Base-by-base conservation (phyloP, 2,888 invertebrate species). In the Entomobrya proxima region DNA sequence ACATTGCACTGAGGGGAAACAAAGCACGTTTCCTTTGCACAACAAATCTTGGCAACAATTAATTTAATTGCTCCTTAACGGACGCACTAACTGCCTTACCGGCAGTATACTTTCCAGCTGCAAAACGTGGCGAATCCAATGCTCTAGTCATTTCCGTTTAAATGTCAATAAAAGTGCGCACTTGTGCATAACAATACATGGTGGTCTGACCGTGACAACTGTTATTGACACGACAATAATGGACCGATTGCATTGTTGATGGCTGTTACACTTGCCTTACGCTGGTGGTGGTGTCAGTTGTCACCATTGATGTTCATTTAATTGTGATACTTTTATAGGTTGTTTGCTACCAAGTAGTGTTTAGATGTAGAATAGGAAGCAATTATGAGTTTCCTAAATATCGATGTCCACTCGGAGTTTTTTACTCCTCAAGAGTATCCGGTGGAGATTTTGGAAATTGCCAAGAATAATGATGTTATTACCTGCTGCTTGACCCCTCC, bases 391-490 rank as follows among this genome's bases (percentile, higher is more conserved):
- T 89, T 89, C 77, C 79, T 88, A 24, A 88, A 89, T 67, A 88
- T 90, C 74, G 90, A 90, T 69, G 90, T 90, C 6, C 89, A 89
- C 75, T 88, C 90, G 30, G 89, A 90, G 35, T 90, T 90, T 64
- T 90, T 90, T 72, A 90, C 90, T 9, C 90, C 90, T 11, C 90
- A 89, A 80, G 90, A 90, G 69, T 90, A 88, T 69, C 89, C 90
- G 9, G 90, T 90, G 52, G 90, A 90, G 74, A 89, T 90, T 75
- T 83, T 90, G 67, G 89, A 90, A 78, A 87, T 88, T 37, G 86
- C 89, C 1, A 89, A 89, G 52, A 82, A 80, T n/a, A 78, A 89
- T 32, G 90, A 90, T 82, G 88, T 90, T 2, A 87, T 90, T 50
- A 84, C 89, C 9, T 90, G 89, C 58, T 90, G 90, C 78, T 80